A percentile compares a stretch with the other conserved stretches of the same genome.
phyloP scores from a whole-genome alignment of 2,113 vertebrate species.

The Mungos mungo region DNA sequence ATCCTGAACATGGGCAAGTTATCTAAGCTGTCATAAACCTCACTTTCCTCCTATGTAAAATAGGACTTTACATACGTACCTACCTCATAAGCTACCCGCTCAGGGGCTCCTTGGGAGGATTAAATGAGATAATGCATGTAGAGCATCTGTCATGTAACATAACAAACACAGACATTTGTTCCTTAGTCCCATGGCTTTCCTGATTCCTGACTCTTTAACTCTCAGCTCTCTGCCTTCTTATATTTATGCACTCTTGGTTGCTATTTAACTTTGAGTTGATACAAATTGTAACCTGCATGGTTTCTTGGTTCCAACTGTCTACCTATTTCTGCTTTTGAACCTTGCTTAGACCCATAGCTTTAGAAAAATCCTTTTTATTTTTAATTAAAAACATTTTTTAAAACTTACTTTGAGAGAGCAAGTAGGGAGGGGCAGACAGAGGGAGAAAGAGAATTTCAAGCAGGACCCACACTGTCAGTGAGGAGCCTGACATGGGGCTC shows the following conservation, averaged over 20 bases:
- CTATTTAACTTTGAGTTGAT: background rate
- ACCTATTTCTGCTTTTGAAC: background rate
- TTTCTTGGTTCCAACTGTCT: background rate
- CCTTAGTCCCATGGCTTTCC: background rate
- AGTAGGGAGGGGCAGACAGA: too few relatives aligned
- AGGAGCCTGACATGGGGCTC: too few relatives aligned
- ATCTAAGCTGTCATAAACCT: background rate
- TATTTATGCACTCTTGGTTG: background rate
- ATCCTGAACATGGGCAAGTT: background rate
- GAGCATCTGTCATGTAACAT: background rate
- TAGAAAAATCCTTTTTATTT: background rate
- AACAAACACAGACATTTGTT: background rate
- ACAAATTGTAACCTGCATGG: background rate
- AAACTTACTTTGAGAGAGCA: too few relatives aligned
- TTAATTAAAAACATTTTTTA: too few relatives aligned
- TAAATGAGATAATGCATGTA: background rate
- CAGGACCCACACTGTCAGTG: too few relatives aligned
- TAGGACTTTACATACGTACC: background rate
- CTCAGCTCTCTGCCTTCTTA: background rate
- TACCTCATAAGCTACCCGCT: background rate
- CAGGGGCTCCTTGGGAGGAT: background rate
- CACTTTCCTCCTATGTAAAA: background rate
- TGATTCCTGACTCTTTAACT: background rate
- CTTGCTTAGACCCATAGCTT: background rate
- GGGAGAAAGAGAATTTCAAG: too few relatives aligned